Conservation (phyloP, 2,113 vertebrate species). For the Ellobius talpinus region DNA sequence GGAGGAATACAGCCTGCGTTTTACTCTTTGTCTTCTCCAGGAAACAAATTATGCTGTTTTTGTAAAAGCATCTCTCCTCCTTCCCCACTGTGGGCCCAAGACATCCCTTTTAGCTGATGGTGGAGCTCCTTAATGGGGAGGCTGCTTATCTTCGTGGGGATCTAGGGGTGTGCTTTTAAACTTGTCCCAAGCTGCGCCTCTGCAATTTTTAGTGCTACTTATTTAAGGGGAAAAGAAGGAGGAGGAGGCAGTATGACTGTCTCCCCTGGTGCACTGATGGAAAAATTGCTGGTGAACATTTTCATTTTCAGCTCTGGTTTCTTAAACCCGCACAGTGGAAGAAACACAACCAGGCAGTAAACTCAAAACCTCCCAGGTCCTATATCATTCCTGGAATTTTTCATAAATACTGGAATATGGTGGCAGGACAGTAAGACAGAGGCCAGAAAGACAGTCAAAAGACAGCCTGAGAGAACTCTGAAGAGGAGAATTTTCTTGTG, state of each 20-base stretch:
- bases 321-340: constrained; percentile 41
- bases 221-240: not conserved
- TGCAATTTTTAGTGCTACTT: constrained; percentile 48
- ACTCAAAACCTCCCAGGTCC: not conserved
- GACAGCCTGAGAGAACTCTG: constrained; percentile 54
- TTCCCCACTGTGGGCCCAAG: constrained; percentile 62
- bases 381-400: not conserved
- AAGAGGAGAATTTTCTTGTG: constrained; percentile 75
- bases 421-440: constrained; percentile 70
- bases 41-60: constrained; percentile 83
- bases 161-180: constrained; percentile 66
- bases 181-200: constrained; percentile 53
- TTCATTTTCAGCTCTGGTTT: constrained; percentile 69
- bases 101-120: constrained; percentile 53
- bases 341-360: constrained; percentile 37
- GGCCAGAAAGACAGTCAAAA: not conserved
- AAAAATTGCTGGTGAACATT: constrained; percentile 66
- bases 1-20: constrained; percentile 72
- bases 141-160: constrained; percentile 69
- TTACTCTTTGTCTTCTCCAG: constrained; percentile 76
- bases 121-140: not conserved
- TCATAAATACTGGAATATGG: constrained; percentile 69
- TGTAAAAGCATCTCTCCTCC: constrained; percentile 78
- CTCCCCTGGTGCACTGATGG: constrained; percentile 24
- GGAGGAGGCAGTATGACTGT: not conserved